phyloP scores from a whole-genome alignment of 2,113 vertebrate genomes.

The Silurus asotus region DNA sequence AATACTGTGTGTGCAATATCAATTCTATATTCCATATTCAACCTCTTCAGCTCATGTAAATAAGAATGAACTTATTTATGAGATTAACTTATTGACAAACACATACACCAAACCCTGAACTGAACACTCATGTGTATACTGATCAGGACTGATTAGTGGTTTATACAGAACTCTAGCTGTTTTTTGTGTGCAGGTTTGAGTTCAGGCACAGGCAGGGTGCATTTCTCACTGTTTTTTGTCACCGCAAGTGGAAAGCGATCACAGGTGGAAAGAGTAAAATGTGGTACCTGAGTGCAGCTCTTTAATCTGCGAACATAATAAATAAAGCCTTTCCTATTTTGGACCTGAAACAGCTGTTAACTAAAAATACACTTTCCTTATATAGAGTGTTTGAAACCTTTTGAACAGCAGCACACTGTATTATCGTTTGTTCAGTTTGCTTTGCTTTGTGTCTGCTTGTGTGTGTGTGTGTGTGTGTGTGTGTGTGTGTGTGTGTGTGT shows the following conservation, averaged over 20 bases:
- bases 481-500: neutral
- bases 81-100: too few species aligned
- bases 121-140: neutral
- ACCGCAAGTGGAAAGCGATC: constrained; percentile 41
- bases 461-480: neutral
- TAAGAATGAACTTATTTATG: neutral
- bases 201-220: neutral
- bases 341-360: constrained; percentile 35
- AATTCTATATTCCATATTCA: neutral
- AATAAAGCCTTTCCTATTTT: constrained; percentile 37
- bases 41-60: neutral
- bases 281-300: constrained; percentile 3
- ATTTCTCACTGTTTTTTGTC: neutral
- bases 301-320: constrained; percentile 13
- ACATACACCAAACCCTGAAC: neutral
- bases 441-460: neutral
- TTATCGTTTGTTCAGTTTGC: neutral
- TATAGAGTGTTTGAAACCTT: constrained; percentile 4
- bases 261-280: constrained; percentile 31
- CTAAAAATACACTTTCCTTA: constrained; percentile 48
- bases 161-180: neutral
- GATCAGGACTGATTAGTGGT: neutral
- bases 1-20: neutral
- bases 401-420: neutral
- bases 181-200: constrained; percentile 12